Evolutionary conservation across 2,113 vertebrate species (phyloP), one percentile per base, ranked within the genome.

Genomic region (mouse (Mus musculus)): DNA sequence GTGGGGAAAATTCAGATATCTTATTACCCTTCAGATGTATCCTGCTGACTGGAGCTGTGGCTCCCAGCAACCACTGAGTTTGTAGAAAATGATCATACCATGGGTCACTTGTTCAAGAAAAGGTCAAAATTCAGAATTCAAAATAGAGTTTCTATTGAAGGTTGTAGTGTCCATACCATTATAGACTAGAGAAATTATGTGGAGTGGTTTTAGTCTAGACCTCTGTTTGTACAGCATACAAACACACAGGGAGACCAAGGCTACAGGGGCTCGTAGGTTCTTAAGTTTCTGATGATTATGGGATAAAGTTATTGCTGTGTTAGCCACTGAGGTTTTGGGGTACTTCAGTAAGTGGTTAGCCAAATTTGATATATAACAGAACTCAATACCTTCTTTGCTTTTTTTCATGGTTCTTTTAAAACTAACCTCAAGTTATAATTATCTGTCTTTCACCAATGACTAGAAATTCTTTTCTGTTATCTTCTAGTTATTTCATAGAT

Each of bases 401-500:
- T 63, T 78, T 90, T 89, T 77, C 88, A 59, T 7, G 13, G 12
- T 76, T 24, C 46, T 17, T 94, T 95, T 63, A 88, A 90, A 72
- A 24, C 26, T 77, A 49, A 77, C 49, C 42, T 63, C 3, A 91
- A 71, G 13, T 88, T 96, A 49, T 10, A 92, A 22, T 20, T 80
- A 89, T 78, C 69, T 52, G 42, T 56, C 39, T n/a, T 78, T 92
- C 28, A 90, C 46, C 88, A 49, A 88, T 82, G 46, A 94, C 88
- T 80, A 28, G 90, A 90, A 30, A 56, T 61, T 80, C 28, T 93
- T 95, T 86, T 77, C 20, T 86, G 39, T 89, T 92, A 65, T 82
- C 63, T 33, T 94, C 61, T 94, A 42, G 52, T 76, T 78, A 73
- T 72, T 94, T 96, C 73, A 91, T 52, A 65, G 59, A 67, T 94